These are phyloP conservation scores for Turritopsis rubra DNA, from an alignment of 30 jellyfish, hydroid and myxozoan species.

Conservation along the genomic window DNA sequence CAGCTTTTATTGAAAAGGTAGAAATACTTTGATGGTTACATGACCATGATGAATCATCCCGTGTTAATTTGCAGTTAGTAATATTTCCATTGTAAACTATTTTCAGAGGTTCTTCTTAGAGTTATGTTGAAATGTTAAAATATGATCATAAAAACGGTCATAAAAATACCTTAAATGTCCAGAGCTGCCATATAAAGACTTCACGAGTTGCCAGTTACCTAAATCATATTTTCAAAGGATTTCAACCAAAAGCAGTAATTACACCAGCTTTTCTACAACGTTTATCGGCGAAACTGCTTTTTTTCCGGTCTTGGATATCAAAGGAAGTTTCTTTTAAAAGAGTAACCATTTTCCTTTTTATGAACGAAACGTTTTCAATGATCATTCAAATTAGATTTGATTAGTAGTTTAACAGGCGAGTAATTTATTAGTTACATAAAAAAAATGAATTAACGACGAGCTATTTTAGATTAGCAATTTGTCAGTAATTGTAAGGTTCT, in stretches of 20 bases:
- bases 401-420: neutral
- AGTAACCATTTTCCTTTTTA: neutral
- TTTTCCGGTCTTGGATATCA: neutral
- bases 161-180: no score
- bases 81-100: no score
- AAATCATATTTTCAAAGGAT: no score
- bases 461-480: no score
- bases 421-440: neutral
- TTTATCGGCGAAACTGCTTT: neutral
- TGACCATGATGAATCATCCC: neutral
- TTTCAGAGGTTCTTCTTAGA: no score
- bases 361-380: neutral
- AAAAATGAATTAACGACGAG: no score
- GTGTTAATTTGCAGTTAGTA: no score
- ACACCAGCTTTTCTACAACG: neutral
- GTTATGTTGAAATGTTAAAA: no score
- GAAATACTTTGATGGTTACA: neutral
- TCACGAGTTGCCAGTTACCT: no score
- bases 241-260: neutral
- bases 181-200: no score
- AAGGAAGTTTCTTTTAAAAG: neutral
- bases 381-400: neutral
- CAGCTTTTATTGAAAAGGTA: neutral
- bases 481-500: neutral
- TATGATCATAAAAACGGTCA: no score